phyloP scores from a whole-genome alignment of 2,888 invertebrate genomes.

The Clunio marinus region DNA sequence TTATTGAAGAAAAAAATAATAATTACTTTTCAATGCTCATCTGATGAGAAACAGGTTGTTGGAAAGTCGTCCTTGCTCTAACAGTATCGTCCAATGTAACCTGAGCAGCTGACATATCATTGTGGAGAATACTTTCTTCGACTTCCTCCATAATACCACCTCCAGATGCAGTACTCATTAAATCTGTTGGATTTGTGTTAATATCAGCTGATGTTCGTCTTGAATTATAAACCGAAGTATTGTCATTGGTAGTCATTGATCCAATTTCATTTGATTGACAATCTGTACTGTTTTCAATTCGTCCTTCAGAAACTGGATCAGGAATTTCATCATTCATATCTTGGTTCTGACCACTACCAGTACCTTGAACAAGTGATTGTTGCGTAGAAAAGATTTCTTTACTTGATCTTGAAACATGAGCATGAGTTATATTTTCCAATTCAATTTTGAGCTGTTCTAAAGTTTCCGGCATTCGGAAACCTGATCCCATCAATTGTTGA shows the following conservation, averaged over 20 bases:
- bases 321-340: neutral
- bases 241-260: slow-evolving; percentile 23
- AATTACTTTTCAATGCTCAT: slow-evolving; percentile 18
- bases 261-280: slow-evolving; percentile 22
- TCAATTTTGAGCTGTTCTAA: slow-evolving; percentile 58
- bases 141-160: slow-evolving; percentile 43
- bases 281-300: slow-evolving; percentile 17
- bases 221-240: slow-evolving; percentile 49
- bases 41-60: neutral
- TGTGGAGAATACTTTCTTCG: too few species aligned
- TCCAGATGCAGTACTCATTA: slow-evolving; percentile 26
- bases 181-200: slow-evolving; percentile 15
- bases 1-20: too few species aligned
- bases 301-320: slow-evolving; percentile 4
- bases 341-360: slow-evolving; percentile 19
- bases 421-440: slow-evolving; percentile 56
- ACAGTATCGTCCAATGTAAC: slow-evolving; percentile 41
- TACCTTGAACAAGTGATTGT: slow-evolving; percentile 47
- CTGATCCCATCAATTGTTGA: slow-evolving; percentile 28
- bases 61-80: slow-evolving; percentile 44
- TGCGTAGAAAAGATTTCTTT: slow-evolving; percentile 41
- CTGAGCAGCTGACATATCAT: neutral
- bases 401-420: slow-evolving; percentile 48
- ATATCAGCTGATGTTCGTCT: slow-evolving; percentile 48
- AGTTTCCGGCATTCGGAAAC: slow-evolving; percentile 46